These are phyloP conservation scores for Microtus oregoni DNA, from an alignment of 2,113 vertebrate genomes.

Conservation along the genomic window DNA sequence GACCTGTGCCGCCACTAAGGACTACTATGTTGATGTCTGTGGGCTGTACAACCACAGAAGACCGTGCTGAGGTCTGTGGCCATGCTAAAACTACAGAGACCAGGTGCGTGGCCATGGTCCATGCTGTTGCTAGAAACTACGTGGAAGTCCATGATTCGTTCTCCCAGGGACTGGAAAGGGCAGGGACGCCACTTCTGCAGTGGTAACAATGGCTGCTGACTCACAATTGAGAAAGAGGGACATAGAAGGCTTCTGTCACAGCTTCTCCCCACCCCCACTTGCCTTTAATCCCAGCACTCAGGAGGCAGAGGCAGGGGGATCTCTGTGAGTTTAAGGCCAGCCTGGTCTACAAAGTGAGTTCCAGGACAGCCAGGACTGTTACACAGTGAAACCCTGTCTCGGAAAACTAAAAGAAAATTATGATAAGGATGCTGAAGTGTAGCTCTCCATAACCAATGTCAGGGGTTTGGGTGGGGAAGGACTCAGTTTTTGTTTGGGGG, in stretches of 20 bases:
- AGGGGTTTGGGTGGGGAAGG: not conserved
- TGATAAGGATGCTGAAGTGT: not conserved
- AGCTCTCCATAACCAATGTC: not conserved
- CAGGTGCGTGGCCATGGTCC: not conserved
- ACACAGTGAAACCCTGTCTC: too few species aligned
- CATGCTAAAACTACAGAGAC: not conserved
- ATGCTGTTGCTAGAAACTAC: too few species aligned
- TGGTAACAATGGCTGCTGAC: not conserved
- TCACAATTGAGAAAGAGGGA: not conserved
- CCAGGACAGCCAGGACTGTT: too few species aligned
- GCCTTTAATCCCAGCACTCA: too few species aligned
- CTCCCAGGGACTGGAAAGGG: not conserved
- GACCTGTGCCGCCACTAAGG: not conserved
- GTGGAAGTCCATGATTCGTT: not conserved
- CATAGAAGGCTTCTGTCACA: not conserved
- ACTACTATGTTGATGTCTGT: not conserved
- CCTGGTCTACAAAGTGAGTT: too few species aligned
- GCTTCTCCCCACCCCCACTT: too few species aligned
- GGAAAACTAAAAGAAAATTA: not conserved
- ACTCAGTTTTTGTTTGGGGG: not conserved
- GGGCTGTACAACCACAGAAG: too few species aligned
- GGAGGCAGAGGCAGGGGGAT: too few species aligned
- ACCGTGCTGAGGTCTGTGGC: too few species aligned
- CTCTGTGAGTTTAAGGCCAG: too few species aligned
- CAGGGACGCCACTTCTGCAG: not conserved